phyloP scores from a whole-genome alignment of 1,140 invertebrate species.

The Hypothenemus hampei region DNA sequence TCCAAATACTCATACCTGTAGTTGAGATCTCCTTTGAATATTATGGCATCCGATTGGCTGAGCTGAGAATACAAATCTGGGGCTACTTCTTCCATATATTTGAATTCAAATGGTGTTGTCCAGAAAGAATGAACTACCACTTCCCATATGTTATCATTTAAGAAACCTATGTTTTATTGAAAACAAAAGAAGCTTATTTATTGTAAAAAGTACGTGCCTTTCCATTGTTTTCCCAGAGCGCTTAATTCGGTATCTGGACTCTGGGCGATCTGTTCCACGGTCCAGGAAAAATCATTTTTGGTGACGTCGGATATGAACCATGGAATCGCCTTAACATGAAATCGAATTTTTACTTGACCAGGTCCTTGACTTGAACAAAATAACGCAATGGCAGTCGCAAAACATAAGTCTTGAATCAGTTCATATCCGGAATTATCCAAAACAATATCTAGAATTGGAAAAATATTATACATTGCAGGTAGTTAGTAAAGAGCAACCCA shows the following conservation, averaged over 20 bases:
- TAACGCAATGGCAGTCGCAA: conserved; percentile 69
- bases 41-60: conserved; percentile 61
- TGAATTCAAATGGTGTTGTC: conserved; percentile 79
- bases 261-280: conserved; percentile 48
- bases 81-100: conserved; percentile 68
- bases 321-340: conserved; percentile 86
- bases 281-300: conserved; percentile 70
- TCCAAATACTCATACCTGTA: conserved; percentile 53
- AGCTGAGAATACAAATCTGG: conserved; percentile 69
- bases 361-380: conserved; percentile 35
- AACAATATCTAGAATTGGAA: conserved; percentile 74
- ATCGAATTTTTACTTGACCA: conserved; percentile 64
- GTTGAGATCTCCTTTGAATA: conserved; percentile 97
- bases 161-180: conserved; percentile 39
- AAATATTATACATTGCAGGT: too few species aligned
- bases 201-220: conserved; percentile 7
- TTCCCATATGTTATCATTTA: conserved; percentile 50
- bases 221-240: conserved; percentile 54
- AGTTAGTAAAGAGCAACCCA: too few species aligned
- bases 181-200: neutral
- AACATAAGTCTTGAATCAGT: conserved; percentile 82
- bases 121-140: conserved; percentile 69
- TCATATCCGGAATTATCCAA: conserved; percentile 95
- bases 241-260: conserved; percentile 41
- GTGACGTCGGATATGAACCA: conserved; percentile 97